Evolutionary conservation across 2,113 vertebrate genomes (phyloP).

Genomic region (Nothocercus nigrocapillus): DNA sequence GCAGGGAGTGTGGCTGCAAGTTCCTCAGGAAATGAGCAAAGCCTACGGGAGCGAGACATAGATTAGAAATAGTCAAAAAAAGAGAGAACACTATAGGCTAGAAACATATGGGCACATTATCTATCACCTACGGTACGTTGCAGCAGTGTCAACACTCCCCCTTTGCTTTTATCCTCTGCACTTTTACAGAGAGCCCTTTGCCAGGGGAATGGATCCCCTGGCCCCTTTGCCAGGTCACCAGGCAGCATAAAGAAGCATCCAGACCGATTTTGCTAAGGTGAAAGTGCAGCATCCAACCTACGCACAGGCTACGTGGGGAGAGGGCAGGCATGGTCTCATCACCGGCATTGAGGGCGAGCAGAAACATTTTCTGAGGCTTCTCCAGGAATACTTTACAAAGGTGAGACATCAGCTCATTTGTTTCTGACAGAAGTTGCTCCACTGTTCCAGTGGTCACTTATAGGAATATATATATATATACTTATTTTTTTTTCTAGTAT

Average conservation of each 20-base stretch:
- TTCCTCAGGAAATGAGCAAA: neutral
- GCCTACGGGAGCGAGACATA: neutral
- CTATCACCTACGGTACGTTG: neutral
- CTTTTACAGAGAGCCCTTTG: neutral
- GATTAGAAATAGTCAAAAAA: neutral
- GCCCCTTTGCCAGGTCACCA: neutral
- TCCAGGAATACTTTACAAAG: neutral
- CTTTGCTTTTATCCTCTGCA: neutral
- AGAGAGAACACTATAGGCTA: rapidly evolving
- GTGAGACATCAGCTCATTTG: neutral
- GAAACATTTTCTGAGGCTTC: neutral
- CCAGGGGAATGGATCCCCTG: no score
- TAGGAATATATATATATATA: neutral
- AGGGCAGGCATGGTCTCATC: neutral
- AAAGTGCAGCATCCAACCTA: neutral
- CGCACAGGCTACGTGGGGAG: neutral
- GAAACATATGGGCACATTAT: neutral
- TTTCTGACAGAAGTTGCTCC: neutral
- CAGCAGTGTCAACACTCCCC: rapidly evolving
- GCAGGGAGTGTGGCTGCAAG: neutral
- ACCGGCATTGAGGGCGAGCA: neutral
- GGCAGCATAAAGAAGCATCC: neutral
- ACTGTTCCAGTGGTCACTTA: neutral
- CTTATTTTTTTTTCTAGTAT: neutral
- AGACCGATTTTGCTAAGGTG: neutral